These are phyloP conservation scores for Chelonoidis abingdonii DNA, from an alignment of 2,113 vertebrate genomes.

Conservation along the genomic window DNA sequence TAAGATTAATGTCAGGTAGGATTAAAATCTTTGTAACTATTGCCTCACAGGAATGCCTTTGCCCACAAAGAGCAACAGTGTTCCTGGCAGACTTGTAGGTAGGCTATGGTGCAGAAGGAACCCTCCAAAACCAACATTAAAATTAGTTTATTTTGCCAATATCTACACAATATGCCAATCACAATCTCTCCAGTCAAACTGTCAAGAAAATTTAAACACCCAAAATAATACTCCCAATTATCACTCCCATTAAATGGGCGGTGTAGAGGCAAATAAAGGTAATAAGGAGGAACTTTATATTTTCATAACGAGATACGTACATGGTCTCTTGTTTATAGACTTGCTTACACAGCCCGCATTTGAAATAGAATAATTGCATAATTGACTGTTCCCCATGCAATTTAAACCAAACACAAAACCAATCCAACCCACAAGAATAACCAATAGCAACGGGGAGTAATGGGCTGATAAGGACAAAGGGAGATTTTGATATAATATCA, in stretches of 20 bases:
- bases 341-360: background rate
- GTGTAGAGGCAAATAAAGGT: background rate
- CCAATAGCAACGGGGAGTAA: background rate
- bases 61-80: background rate
- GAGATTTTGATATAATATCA: constrained; percentile 18
- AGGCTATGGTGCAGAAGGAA: background rate
- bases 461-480: constrained; percentile 14
- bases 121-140: background rate
- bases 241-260: background rate
- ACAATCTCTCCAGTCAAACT: background rate
- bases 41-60: background rate
- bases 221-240: background rate
- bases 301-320: background rate
- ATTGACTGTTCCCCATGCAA: background rate
- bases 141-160: background rate
- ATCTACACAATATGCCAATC: background rate
- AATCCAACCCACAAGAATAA: background rate
- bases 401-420: background rate
- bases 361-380: background rate
- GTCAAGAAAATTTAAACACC: background rate
- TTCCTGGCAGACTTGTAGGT: background rate
- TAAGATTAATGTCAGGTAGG: background rate
- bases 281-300: background rate
- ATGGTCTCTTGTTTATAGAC: background rate
- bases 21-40: background rate